Percentiles rank a stretch among this genome's conserved stretches.
Conservation (phyloP, 1,140 invertebrate species). For the Sarcophaga bullata region DNA sequence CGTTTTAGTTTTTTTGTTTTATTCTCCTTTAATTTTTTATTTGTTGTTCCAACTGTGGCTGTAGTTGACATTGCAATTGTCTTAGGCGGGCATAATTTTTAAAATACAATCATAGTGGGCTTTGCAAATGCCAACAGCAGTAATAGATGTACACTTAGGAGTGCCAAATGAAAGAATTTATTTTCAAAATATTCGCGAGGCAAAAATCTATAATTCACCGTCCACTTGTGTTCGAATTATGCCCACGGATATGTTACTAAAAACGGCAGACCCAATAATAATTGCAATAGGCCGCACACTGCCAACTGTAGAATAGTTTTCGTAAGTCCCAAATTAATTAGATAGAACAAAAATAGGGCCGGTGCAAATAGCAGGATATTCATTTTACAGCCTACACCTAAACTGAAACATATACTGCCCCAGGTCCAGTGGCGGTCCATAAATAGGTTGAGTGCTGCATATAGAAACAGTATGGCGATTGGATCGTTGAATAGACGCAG, state of each 20-base stretch:
- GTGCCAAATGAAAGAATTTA: slow-evolving; percentile 81
- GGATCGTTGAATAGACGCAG: slow-evolving; percentile 98
- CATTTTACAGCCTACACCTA: slow-evolving; percentile 98
- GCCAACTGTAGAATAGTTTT: slow-evolving; percentile 80
- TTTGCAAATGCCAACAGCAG: slow-evolving; percentile 75
- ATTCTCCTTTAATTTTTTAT: slow-evolving; percentile 60
- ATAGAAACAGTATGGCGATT: slow-evolving; percentile 92
- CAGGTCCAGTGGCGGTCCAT: slow-evolving; percentile 83
- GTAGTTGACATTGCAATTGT: slow-evolving; percentile 69
- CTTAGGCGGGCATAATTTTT: slow-evolving; percentile 77
- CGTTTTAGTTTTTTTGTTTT: slow-evolving; percentile 56
- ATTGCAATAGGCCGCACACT: slow-evolving; percentile 86
- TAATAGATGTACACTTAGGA: slow-evolving; percentile 82
- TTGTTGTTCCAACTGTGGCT: slow-evolving; percentile 69
- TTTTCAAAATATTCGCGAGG: slow-evolving; percentile 84
- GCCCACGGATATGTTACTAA: slow-evolving; percentile 81
- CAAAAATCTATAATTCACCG: slow-evolving; percentile 97
- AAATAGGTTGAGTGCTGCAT: slow-evolving; percentile 87
- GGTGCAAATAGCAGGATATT: slow-evolving; percentile 96
- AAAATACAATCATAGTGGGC: slow-evolving; percentile 67
- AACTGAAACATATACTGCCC: slow-evolving; percentile 90
- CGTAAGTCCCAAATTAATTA: slow-evolving; percentile 78
- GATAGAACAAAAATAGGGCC: slow-evolving; percentile 85
- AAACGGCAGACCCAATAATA: slow-evolving; percentile 86
- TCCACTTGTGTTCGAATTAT: slow-evolving; percentile 98